These are phyloP conservation scores for Axis porcinus DNA, from an alignment of 2,113 vertebrate genomes.

Conservation along the genomic window DNA sequence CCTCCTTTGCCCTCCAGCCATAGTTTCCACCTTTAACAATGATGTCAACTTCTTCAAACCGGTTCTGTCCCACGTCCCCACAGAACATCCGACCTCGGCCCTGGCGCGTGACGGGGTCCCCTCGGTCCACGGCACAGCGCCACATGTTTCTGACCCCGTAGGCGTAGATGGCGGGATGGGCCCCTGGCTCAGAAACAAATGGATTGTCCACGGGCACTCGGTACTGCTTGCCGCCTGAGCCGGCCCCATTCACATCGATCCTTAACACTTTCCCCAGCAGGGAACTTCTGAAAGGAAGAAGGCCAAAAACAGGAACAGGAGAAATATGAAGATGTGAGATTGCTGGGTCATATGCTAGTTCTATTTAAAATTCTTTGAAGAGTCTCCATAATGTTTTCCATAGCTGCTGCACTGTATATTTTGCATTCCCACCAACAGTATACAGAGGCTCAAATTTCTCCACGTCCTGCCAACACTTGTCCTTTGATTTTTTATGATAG, in stretches of 20 bases:
- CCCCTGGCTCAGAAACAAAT: constrained; percentile 77
- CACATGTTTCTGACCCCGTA: constrained; percentile 90
- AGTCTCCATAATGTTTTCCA: neutral
- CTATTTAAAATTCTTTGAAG: neutral
- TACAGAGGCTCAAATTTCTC: neutral
- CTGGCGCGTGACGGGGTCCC: constrained; percentile 76
- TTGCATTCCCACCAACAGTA: neutral
- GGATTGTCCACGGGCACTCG: constrained; percentile 85
- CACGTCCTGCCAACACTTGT: neutral
- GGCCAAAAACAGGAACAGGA: neutral
- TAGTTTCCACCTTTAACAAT: constrained; percentile 89
- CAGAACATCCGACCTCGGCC: constrained; percentile 89
- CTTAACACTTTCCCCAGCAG: constrained; percentile 88
- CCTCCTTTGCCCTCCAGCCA: constrained; percentile 90
- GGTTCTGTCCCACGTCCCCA: constrained; percentile 89
- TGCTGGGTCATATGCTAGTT: neutral
- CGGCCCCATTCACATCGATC: constrained; percentile 82
- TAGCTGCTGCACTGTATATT: neutral
- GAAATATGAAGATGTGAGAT: neutral
- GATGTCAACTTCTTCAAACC: constrained; percentile 89
- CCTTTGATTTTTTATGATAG: neutral
- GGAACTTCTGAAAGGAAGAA: constrained; percentile 79
- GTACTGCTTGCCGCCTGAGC: constrained; percentile 74
- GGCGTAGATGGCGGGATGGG: constrained; percentile 83
- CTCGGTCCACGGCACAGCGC: constrained; percentile 86